Evolutionary conservation across 2,797 vertebrate genomes (phyloP).

Genomic region (Bradypodion pumilum): DNA sequence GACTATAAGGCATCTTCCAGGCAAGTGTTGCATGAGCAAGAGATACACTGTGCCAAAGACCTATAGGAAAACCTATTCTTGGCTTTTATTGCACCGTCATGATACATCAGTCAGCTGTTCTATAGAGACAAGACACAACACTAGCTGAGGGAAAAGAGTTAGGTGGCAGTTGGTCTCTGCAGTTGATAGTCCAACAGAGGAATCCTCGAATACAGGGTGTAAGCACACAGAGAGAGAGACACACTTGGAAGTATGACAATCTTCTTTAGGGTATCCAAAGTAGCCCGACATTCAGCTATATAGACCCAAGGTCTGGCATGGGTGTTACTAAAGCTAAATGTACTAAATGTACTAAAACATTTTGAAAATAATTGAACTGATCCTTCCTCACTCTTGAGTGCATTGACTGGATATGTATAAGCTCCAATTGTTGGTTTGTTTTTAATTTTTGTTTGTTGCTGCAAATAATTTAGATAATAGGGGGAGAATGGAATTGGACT

Average conservation of each 20-base stretch:
- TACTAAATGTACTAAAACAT: too few relatives aligned
- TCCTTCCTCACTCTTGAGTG: slow-evolving; percentile 83
- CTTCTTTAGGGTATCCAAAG: background rate
- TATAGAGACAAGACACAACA: too few relatives aligned
- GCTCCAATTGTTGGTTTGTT: slow-evolving; percentile 87
- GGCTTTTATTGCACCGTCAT: too few relatives aligned
- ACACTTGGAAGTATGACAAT: background rate
- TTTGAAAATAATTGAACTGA: slow-evolving; percentile 73
- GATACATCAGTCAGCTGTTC: too few relatives aligned
- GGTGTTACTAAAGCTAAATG: slow-evolving; percentile 81
- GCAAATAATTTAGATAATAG: slow-evolving; percentile 86
- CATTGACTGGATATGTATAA: slow-evolving; percentile 82
- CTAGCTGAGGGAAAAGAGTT: too few relatives aligned
- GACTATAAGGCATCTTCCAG: background rate
- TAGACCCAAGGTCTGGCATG: background rate
- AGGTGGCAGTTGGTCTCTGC: too few relatives aligned
- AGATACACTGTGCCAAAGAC: too few relatives aligned
- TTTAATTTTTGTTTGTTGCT: slow-evolving; percentile 85
- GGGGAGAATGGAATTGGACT: slow-evolving; percentile 86
- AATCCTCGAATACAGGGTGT: too few relatives aligned
- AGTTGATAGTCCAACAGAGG: too few relatives aligned
- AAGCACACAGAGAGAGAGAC: too few relatives aligned
- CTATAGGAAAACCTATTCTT: too few relatives aligned
- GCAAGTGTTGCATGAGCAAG: too few relatives aligned
- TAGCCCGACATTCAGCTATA: background rate